Evolutionary conservation across 2,113 vertebrate species (phyloP).

Genomic region (Cariama cristata): DNA sequence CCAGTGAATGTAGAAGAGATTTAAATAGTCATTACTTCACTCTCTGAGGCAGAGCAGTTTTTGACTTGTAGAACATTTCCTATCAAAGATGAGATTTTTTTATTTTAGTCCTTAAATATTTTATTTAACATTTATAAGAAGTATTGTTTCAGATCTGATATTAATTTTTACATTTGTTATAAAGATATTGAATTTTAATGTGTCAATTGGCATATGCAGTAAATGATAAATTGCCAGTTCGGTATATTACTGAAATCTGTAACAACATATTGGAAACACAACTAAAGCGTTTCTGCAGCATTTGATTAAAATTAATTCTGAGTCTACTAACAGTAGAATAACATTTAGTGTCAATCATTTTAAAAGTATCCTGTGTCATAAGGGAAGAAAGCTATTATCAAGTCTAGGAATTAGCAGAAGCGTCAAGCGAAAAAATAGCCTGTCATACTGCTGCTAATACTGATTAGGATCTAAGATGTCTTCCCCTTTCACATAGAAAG

Average conservation of each 20-base stretch:
- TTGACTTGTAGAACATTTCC: neutral
- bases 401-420: constrained; percentile 64
- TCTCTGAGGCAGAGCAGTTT: neutral
- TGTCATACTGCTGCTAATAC: constrained; percentile 70
- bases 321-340: constrained; percentile 72
- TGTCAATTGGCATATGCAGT: neutral
- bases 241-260: constrained; percentile 18
- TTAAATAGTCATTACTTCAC: neutral
- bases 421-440: constrained; percentile 65
- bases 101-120: neutral
- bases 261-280: constrained; percentile 48
- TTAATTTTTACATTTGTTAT: neutral
- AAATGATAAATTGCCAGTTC: constrained; percentile 32
- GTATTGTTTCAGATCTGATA: neutral
- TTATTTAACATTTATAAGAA: neutral
- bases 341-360: constrained; percentile 78
- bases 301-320: constrained; percentile 80
- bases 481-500: constrained; percentile 15
- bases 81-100: neutral
- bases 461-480: constrained; percentile 61
- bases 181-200: constrained; percentile 1
- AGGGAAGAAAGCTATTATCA: constrained; percentile 72
- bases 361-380: constrained; percentile 67
- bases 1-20: neutral
- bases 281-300: constrained; percentile 38